Evolutionary conservation across 2,113 vertebrate genomes (phyloP).

Genomic region (Melanerpes aurifrons): DNA sequence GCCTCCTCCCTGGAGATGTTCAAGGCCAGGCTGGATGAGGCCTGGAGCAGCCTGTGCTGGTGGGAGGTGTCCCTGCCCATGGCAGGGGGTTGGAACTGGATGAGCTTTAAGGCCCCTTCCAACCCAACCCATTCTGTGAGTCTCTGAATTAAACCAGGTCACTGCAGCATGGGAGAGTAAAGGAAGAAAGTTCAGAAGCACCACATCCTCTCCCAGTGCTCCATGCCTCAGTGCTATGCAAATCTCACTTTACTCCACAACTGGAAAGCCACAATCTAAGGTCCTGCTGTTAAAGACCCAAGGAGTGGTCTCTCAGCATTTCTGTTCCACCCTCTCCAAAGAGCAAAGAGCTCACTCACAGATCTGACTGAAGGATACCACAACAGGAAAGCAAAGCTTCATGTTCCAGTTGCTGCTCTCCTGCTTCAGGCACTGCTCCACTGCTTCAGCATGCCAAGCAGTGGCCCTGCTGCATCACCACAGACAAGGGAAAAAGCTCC

Average conservation of each 20-base stretch:
- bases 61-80: too few relatives aligned
- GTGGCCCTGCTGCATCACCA: neutral
- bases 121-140: too few relatives aligned
- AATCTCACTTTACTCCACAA: neutral
- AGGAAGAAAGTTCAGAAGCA: neutral
- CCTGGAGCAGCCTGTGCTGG: too few relatives aligned
- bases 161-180: neutral
- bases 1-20: too few relatives aligned
- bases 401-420: neutral
- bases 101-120: too few relatives aligned
- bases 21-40: too few relatives aligned
- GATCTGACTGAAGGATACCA: neutral
- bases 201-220: neutral
- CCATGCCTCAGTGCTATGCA: accelerated
- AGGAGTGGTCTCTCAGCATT: neutral
- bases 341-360: neutral
- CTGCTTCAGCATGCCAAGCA: neutral
- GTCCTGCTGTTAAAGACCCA: neutral
- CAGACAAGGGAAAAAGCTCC: neutral
- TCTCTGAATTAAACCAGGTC: neutral
- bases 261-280: neutral
- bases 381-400: neutral
- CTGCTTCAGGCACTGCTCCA: neutral
- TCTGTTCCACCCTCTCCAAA: neutral
- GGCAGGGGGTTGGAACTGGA: too few relatives aligned